Evolutionary conservation across 2,888 invertebrate species (phyloP).

Genomic region (Scaptomyza flava): DNA sequence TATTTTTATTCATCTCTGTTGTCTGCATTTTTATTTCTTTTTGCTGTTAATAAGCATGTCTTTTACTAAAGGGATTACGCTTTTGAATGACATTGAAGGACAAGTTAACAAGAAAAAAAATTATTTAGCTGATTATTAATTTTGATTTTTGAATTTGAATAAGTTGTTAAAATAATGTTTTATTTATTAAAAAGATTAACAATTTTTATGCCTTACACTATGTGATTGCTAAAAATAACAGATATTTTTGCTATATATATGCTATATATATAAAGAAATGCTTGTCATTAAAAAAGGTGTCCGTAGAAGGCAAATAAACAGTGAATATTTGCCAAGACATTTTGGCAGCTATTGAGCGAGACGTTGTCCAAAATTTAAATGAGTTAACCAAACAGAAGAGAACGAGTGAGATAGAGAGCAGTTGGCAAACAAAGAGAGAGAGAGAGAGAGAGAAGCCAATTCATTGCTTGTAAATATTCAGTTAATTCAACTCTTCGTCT

Average conservation of each 20-base stretch:
- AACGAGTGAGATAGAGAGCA: constrained; percentile 5
- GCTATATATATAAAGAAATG: constrained; percentile 8
- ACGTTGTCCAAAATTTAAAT: constrained; percentile 45
- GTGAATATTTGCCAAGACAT: constrained; percentile 39
- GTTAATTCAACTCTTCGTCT: constrained; percentile 6
- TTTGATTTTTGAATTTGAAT: constrained; percentile 1
- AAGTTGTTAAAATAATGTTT: neutral
- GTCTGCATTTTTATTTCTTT: constrained; percentile 2
- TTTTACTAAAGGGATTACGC: constrained; percentile 22
- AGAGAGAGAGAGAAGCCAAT: constrained; percentile 3
- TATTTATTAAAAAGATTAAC: neutral
- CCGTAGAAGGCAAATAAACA: constrained; percentile 42
- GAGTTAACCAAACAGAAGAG: constrained; percentile 22
- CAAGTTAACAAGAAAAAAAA: constrained; percentile 23
- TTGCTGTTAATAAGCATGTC: constrained; percentile 6
- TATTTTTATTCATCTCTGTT: constrained; percentile 5
- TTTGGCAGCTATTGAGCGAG: constrained; percentile 31
- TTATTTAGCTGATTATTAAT: constrained; percentile 11
- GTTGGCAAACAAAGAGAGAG: constrained; percentile 3
- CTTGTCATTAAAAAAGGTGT: constrained; percentile 11
- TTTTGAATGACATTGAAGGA: constrained; percentile 41
- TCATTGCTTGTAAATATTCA: neutral
- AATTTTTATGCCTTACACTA: neutral
- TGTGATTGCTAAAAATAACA: constrained; percentile 32
- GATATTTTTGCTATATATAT: constrained; percentile 35